Conservation (phyloP, 2,888 invertebrate species). For the Oligia fasciuncula region DNA sequence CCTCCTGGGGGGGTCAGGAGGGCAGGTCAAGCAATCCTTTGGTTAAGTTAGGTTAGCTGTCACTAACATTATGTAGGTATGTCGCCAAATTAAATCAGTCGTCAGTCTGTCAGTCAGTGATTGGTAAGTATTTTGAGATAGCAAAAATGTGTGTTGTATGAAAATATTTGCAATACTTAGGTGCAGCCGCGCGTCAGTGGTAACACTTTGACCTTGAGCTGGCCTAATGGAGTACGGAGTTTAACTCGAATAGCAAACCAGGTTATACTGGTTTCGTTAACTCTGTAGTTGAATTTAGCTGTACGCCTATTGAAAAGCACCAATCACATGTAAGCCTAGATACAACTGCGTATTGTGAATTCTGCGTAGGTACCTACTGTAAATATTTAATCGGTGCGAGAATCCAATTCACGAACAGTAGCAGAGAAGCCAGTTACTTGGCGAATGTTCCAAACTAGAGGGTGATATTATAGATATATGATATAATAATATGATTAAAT, state of each 20-base stretch:
- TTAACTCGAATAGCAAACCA: not conserved
- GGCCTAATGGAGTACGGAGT: not conserved
- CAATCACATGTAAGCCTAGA: not conserved
- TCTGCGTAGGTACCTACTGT: not conserved
- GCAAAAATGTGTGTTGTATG: not conserved
- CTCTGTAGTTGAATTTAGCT: not conserved
- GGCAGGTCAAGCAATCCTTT: no score
- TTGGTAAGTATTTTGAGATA: not conserved
- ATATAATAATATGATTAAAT: no score
- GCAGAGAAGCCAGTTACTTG: slow-evolving; percentile 11
- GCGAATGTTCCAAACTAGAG: not conserved
- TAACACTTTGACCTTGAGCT: not conserved
- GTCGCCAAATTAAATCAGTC: not conserved
- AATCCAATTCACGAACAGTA: not conserved
- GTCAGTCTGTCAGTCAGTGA: not conserved
- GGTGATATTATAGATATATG: not conserved
- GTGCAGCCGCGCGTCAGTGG: not conserved
- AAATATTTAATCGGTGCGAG: not conserved
- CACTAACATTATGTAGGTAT: not conserved
- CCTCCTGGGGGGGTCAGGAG: no score
- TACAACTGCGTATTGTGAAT: not conserved
- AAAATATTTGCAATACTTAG: not conserved
- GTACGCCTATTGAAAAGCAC: not conserved
- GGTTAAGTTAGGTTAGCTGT: not conserved
- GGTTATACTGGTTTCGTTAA: no score